Conservation (phyloP, 2,113 vertebrate species). For the Motacilla alba region DNA sequence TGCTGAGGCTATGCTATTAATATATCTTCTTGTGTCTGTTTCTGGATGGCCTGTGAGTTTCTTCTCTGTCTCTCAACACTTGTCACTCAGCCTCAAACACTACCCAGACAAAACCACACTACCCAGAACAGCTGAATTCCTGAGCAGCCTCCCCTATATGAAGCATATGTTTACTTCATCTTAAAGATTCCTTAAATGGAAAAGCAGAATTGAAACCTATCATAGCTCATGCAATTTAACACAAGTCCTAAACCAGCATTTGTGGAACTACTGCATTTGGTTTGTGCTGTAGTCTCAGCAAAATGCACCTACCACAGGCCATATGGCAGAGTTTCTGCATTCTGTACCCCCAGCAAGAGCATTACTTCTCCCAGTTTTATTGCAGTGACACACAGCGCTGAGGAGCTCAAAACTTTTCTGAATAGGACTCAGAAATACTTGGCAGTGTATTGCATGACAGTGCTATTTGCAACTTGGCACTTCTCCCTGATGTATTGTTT, state of each 20-base stretch:
- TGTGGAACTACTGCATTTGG: not conserved
- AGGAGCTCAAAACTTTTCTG: slow-evolving; percentile 30
- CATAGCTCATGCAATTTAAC: not conserved
- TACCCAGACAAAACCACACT: not conserved
- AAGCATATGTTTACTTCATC: not conserved
- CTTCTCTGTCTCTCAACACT: not conserved
- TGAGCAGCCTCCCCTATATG: not conserved
- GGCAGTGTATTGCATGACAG: slow-evolving; percentile 41
- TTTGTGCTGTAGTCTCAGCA: not conserved
- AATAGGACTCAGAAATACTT: slow-evolving; percentile 29
- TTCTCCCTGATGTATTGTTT: slow-evolving; percentile 38
- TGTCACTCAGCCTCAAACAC: not conserved
- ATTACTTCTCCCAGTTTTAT: not conserved
- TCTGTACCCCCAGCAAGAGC: not conserved
- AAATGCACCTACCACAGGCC: slow-evolving; percentile 2
- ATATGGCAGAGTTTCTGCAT: not conserved
- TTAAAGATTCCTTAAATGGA: slow-evolving; percentile 40
- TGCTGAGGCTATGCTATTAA: not conserved
- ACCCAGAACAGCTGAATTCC: not conserved
- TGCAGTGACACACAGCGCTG: not conserved
- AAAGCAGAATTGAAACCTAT: not conserved
- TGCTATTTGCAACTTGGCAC: slow-evolving; percentile 48
- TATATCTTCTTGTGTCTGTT: not conserved
- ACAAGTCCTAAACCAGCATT: not conserved
- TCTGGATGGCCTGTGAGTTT: not conserved